A percentile compares a stretch with the other conserved stretches of the same genome.
Evolutionary conservation across 1,140 invertebrate species (phyloP).

Genomic region (Macrocentrus cingulum): DNA sequence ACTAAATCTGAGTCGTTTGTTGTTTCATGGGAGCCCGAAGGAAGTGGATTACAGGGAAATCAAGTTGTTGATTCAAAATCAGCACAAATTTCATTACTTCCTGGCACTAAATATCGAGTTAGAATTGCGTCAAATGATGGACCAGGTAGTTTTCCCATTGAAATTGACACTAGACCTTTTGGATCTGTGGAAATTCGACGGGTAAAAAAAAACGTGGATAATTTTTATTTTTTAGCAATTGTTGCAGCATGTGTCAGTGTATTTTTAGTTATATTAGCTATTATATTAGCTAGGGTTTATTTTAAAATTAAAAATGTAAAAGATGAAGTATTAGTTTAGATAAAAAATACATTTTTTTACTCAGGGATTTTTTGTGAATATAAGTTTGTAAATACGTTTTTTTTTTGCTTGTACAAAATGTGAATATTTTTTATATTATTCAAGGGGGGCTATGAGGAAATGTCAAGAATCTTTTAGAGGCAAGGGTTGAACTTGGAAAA

Average conservation of each 20-base stretch:
- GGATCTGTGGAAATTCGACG: slow-evolving; percentile 37
- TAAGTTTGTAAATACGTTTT: too few species aligned
- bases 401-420: too few species aligned
- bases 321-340: too few species aligned
- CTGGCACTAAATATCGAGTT: slow-evolving; percentile 51
- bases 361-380: too few species aligned
- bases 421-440: too few species aligned
- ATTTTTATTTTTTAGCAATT: slow-evolving; percentile 36
- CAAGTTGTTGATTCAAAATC: slow-evolving; percentile 50
- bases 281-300: slow-evolving; percentile 27
- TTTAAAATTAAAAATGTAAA: slow-evolving; percentile 31
- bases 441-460: slow-evolving; percentile 32
- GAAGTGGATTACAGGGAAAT: slow-evolving; percentile 54
- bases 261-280: slow-evolving; percentile 30
- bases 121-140: slow-evolving; percentile 52
- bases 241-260: slow-evolving; percentile 34
- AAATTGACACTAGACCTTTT: slow-evolving; percentile 49
- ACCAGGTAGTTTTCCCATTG: slow-evolving; percentile 53
- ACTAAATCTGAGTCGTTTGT: slow-evolving; percentile 41
- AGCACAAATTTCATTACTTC: slow-evolving; percentile 51
- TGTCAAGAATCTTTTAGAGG: too few species aligned
- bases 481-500: too few species aligned
- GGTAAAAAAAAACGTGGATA: slow-evolving; percentile 38
- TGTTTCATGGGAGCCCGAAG: slow-evolving; percentile 53
- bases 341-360: too few species aligned